phyloP scores from a whole-genome alignment of 2,888 invertebrate genomes.

The Diploptera punctata region DNA sequence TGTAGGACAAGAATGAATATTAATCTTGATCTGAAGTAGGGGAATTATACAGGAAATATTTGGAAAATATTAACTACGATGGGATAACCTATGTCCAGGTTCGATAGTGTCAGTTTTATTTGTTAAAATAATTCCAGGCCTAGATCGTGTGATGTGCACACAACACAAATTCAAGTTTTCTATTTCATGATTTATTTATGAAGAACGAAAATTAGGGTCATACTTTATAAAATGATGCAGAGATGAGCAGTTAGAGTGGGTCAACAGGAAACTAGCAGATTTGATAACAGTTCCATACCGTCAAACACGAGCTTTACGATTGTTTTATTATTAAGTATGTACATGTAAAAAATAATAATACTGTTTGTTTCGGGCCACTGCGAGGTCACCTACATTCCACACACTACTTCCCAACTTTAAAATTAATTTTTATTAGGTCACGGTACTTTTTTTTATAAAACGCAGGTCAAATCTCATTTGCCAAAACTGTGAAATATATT shows the following conservation, averaged over 20 bases:
- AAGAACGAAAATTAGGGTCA: not conserved
- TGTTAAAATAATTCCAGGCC: no score
- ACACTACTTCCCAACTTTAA: slow-evolving; percentile 22
- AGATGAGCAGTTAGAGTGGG: not conserved
- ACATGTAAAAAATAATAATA: not conserved
- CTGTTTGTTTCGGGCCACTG: slow-evolving; percentile 18
- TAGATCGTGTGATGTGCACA: no score
- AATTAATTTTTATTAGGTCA: slow-evolving; percentile 9
- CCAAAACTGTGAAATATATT: no score
- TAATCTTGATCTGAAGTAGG: no score
- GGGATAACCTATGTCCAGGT: no score
- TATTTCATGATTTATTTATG: no score
- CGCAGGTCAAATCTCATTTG: not conserved
- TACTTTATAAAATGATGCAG: not conserved
- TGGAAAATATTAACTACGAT: no score
- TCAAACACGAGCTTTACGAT: not conserved
- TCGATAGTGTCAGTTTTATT: no score
- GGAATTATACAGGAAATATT: no score
- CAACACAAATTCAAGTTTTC: no score
- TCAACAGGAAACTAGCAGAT: not conserved
- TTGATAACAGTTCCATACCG: not conserved
- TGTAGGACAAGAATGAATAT: no score
- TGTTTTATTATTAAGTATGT: not conserved
- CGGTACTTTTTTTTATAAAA: not conserved
- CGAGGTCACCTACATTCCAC: slow-evolving; percentile 34